phyloP scores from a whole-genome alignment of 2,888 invertebrate species.

The Scaptomyza tumidula region DNA sequence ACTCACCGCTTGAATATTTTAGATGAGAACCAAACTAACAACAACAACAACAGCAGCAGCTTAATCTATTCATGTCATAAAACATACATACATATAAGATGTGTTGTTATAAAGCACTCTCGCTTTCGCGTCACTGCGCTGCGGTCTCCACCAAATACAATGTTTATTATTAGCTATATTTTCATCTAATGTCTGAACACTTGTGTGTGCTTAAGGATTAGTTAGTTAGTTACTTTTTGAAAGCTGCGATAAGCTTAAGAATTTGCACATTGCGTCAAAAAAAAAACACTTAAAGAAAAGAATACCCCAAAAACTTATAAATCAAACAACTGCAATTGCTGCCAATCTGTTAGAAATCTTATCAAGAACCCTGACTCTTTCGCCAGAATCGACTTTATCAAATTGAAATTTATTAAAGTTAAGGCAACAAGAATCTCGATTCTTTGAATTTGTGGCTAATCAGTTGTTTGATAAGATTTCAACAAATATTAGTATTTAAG shows the following conservation, averaged over 20 bases:
- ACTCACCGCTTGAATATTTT: slow-evolving; percentile 17
- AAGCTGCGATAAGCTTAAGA: slow-evolving; percentile 28
- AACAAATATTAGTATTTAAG: too few relatives aligned
- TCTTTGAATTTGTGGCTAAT: too few relatives aligned
- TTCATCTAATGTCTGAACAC: background rate
- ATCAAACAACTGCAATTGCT: background rate
- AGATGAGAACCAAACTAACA: background rate
- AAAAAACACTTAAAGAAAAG: background rate
- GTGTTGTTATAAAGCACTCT: slow-evolving; percentile 30
- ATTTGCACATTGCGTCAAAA: slow-evolving; percentile 36
- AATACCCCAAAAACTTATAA: background rate
- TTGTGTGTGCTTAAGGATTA: slow-evolving; percentile 23
- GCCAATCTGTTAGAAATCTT: slow-evolving; percentile 4
- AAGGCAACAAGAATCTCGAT: background rate
- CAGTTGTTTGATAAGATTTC: background rate
- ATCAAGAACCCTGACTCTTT: background rate
- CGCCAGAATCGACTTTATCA: background rate
- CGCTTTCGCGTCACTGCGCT: slow-evolving; percentile 50
- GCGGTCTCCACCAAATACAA: slow-evolving; percentile 38
- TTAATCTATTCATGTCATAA: slow-evolving; percentile 11
- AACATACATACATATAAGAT: background rate
- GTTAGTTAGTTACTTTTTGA: slow-evolving; percentile 19
- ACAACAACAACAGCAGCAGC: background rate
- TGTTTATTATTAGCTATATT: slow-evolving; percentile 34
- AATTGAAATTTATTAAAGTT: background rate